Conservation (phyloP, 2,888 invertebrate genomes). For the Tromatobia lineatoria region DNA sequence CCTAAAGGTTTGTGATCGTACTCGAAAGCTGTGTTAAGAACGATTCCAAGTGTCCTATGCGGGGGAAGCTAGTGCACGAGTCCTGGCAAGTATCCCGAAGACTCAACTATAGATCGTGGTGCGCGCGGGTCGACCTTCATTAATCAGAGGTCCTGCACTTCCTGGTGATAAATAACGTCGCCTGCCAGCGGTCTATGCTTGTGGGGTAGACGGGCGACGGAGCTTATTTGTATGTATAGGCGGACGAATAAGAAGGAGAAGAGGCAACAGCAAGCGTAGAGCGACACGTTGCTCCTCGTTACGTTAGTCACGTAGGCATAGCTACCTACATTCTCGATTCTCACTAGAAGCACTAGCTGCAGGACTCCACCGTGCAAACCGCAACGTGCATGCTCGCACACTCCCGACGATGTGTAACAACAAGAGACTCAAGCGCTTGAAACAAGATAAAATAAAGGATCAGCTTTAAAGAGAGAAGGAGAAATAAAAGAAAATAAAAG, state of each 20-base stretch:
- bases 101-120: conserved; percentile 69
- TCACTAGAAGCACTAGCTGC: conserved; percentile 51
- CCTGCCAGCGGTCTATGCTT: conserved; percentile 72
- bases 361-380: conserved; percentile 43
- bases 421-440: conserved; percentile 52
- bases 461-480: conserved; percentile 39
- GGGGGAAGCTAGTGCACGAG: conserved; percentile 42
- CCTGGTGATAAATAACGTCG: conserved; percentile 84
- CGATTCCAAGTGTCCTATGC: conserved; percentile 25
- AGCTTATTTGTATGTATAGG: conserved; percentile 79
- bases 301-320: conserved; percentile 62
- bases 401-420: conserved; percentile 62
- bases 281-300: conserved; percentile 70
- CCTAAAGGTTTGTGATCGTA: conserved; percentile 4
- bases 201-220: conserved; percentile 75
- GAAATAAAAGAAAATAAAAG: conserved; percentile 37
- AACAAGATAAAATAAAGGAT: conserved; percentile 58
- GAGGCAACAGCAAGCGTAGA: conserved; percentile 59
- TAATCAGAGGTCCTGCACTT: conserved; percentile 82
- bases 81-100: conserved; percentile 37
- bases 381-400: conserved; percentile 54
- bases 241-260: conserved; percentile 38
- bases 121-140: conserved; percentile 81
- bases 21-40: neutral
- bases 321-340: conserved; percentile 57